Percentiles rank a stretch among this genome's conserved stretches.
These are phyloP conservation scores for Cygnus atratus DNA, from an alignment of 2,113 vertebrate species.

Conservation along the genomic window DNA sequence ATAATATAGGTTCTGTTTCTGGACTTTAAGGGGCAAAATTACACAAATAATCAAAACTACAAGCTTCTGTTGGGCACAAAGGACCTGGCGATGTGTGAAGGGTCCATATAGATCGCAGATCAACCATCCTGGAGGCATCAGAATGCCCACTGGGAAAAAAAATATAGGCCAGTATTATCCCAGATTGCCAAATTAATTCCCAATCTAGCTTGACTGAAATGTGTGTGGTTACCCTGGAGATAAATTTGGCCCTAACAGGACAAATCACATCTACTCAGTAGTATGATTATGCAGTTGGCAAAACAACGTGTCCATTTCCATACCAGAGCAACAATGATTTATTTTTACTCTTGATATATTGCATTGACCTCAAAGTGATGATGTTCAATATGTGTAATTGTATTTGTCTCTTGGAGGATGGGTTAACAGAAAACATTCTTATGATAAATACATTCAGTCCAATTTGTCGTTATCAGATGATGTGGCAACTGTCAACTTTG, in stretches of 20 bases:
- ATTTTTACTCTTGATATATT: slow-evolving; percentile 9
- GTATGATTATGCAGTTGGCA: background rate
- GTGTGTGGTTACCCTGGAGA: background rate
- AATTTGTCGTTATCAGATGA: background rate
- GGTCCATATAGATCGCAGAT: background rate
- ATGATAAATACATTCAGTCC: background rate
- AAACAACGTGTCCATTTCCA: background rate
- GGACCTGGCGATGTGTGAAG: background rate
- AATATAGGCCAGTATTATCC: background rate
- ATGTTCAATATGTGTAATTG: background rate
- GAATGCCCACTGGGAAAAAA: background rate
- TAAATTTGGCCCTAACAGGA: background rate
- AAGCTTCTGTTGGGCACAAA: background rate
- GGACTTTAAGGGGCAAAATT: background rate
- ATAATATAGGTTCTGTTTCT: background rate
- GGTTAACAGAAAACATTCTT: slow-evolving; percentile 1
- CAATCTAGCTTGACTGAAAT: background rate
- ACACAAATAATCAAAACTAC: background rate
- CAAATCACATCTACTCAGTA: background rate
- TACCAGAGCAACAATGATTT: background rate
- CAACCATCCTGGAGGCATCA: background rate
- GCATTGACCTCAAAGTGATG: background rate
- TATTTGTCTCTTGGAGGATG: slow-evolving; percentile 27
- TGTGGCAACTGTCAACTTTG: background rate
- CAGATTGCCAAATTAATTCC: background rate